These are phyloP conservation scores for Gymnoscopelus microlampas DNA, from an alignment of 2,797 vertebrate genomes.

Conservation along the genomic window DNA sequence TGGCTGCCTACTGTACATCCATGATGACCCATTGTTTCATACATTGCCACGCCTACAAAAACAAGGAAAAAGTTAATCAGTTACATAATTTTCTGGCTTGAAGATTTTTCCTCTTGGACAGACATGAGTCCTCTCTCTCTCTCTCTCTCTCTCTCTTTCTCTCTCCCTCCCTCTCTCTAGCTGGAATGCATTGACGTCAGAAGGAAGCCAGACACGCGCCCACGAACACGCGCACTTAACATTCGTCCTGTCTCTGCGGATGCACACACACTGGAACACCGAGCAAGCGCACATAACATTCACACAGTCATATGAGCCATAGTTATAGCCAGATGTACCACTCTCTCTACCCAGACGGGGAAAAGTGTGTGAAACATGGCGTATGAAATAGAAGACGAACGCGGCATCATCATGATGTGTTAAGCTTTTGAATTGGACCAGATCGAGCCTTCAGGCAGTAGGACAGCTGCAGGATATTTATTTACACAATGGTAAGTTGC, in stretches of 20 bases:
- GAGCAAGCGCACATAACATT: neutral
- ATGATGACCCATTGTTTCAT: neutral
- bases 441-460: too few relatives aligned
- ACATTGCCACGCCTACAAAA: neutral
- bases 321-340: constrained; percentile 40
- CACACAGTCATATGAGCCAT: neutral
- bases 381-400: too few relatives aligned
- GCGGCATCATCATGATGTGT: too few relatives aligned
- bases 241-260: too few relatives aligned
- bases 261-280: neutral
- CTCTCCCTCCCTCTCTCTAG: constrained; percentile 31
- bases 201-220: constrained; percentile 47
- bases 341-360: too few relatives aligned
- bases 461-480: too few relatives aligned
- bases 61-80: constrained; percentile 5
- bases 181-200: constrained; percentile 83
- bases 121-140: neutral
- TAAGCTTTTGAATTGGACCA: too few relatives aligned
- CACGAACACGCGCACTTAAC: constrained; percentile 8
- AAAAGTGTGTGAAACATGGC: too few relatives aligned
- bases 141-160: constrained; percentile 6
- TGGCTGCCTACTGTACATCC: too few relatives aligned
- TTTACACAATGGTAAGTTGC: too few relatives aligned
- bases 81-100: constrained; percentile 41
- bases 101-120: constrained; percentile 12